Conservation (phyloP, 2,888 invertebrate species). For the Caenorhabditis parvicauda region DNA sequence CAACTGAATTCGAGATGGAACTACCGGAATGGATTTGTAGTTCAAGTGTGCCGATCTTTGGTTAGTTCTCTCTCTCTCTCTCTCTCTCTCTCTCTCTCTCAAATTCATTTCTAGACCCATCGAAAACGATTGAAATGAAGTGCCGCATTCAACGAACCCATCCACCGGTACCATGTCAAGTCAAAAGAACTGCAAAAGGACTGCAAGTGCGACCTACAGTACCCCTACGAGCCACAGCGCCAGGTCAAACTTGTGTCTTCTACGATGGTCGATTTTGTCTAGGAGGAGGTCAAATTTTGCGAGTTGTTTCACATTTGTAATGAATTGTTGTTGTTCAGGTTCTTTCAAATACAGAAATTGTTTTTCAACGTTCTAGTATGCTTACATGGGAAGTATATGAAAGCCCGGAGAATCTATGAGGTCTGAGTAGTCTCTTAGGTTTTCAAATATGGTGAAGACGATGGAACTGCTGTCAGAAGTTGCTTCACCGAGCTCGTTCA, state of each 20-base stretch:
- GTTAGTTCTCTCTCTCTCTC: too few relatives aligned
- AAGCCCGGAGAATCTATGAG: too few relatives aligned
- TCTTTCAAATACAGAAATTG: too few relatives aligned
- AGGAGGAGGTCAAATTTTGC: constrained; percentile 50
- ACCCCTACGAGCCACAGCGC: constrained; percentile 51
- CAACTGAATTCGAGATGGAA: constrained; percentile 35
- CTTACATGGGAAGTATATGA: too few relatives aligned
- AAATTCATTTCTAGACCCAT: neutral
- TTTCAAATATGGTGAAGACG: too few relatives aligned
- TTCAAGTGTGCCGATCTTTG: neutral
- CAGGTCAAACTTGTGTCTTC: constrained; percentile 70
- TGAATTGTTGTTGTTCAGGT: constrained; percentile 1
- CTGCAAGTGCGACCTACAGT: constrained; percentile 28
- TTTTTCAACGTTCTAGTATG: too few relatives aligned
- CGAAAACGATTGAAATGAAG: constrained; percentile 5
- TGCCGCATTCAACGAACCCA: constrained; percentile 50
- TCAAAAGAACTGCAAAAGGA: constrained; percentile 2
- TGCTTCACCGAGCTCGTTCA: too few relatives aligned
- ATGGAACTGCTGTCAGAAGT: too few relatives aligned
- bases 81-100: too few relatives aligned
- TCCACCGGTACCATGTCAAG: constrained; percentile 35
- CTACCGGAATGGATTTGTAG: constrained; percentile 42
- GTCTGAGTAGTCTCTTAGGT: too few relatives aligned
- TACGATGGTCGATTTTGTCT: constrained; percentile 48
- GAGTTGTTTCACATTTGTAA: constrained; percentile 16